Evolutionary conservation across 2,888 invertebrate genomes (phyloP), one percentile per base, ranked within the genome.

Genomic region (Odontocolon sp.): DNA sequence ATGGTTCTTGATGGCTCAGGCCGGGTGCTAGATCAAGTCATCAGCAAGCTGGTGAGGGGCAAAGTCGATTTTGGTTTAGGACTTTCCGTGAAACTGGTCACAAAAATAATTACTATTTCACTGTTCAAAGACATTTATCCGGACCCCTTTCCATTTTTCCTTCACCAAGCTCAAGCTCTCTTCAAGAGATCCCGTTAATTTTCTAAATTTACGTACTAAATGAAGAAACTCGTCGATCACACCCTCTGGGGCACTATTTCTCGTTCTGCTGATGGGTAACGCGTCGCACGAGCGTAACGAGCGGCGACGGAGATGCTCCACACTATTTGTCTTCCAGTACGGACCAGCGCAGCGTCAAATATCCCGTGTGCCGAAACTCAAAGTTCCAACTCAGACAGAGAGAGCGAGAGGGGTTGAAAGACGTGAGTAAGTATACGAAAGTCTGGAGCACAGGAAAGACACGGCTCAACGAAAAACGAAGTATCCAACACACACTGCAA

Each of bases 311-410:
- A 82, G 80, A 80, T 80, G 52, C 61, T 70, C 73, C 82, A 76
- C 63, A 81, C 87, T 87, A 88, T 89, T 88, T 87, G 86, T 89
- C 87, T 89, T 84, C 76, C 71, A 72, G 80, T 66, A 71, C 76
- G 67, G 73, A 52, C n/a, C n/a, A n/a, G n/a, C n/a, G n/a, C n/a
- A n/a, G n/a, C n/a, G n/a, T n/a, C n/a, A n/a, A n/a, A n/a, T n/a
- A n/a, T n/a, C n/a, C n/a, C n/a, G n/a, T n/a, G n/a, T n/a, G n/a
- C n/a, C n/a, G n/a, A n/a, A n/a, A n/a, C n/a, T n/a, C n/a, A n/a
- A n/a, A n/a, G n/a, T n/a, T n/a, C n/a, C n/a, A n/a, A n/a, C n/a
- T n/a, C n/a, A n/a, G n/a, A n/a, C n/a, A n/a, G n/a, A n/a, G n/a
- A n/a, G n/a, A n/a, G n/a, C n/a, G n/a, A 57, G 73, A 74, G 81